Base-by-base conservation (phyloP, 2,888 invertebrate genomes). In the Drosophila paracracens region DNA sequence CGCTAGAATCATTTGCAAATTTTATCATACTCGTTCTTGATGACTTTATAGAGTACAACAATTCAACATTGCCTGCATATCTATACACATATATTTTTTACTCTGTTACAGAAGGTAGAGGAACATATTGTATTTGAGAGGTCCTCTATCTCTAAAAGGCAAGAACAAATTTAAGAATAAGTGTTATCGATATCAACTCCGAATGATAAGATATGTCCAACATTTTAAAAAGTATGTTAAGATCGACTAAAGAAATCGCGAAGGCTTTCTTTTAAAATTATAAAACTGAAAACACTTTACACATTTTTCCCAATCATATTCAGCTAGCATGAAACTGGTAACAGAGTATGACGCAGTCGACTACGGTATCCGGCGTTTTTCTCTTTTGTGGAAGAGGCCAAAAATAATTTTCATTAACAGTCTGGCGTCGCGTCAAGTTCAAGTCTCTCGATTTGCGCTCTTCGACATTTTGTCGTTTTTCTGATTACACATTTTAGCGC, bases 401-500 rank as follows among this genome's bases (percentile, higher is more conserved):
- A 75, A 80, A 88, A 81, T 74, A 82, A 87, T 84, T 86, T 87
- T 81, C 86, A 87, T 87, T 86, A 87, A 87, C 82, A 83, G 82
- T 86, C 82, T 61, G 72, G 59, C 48, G 69, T 48, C 38, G 27
- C 51, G 3, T 29, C 72, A 83, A 78, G 78, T 68, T 73, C 57
- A 54, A 59, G 68, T 67, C 62, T 70, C 59, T 53, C 53, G 53
- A n/a, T 54, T 68, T 51, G 56, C 25, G 50, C 63, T 57, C 46
- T 69, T 61, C 25, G 67, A 56, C 50, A 52, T 81, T 77, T 74
- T 83, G 82, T 81, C 78, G 72, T 73, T 80, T 74, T 70, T 70
- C 77, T 87, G 86, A 85, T 85, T 86, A 88, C 88, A 79, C 83
- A 83, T 83, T 88, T 87, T 79, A 81, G 77, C 86, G 86, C 81